Conservation (phyloP, 2,888 invertebrate genomes). For the Eilema griseolum region DNA sequence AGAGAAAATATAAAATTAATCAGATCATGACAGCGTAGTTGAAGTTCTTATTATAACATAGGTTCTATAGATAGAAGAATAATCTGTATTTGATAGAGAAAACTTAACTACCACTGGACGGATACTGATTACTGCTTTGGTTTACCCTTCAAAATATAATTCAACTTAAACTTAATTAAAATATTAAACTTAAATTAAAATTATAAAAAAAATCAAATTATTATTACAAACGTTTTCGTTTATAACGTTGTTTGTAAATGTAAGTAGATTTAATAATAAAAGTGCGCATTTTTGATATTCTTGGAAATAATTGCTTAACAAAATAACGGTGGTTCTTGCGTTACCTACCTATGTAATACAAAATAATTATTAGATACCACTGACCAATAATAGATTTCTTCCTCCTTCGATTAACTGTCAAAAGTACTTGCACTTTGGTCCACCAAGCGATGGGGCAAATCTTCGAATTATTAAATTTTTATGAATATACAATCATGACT, state of each 20-base stretch:
- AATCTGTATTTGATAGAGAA: conserved; percentile 48
- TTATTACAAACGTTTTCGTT: conserved; percentile 6
- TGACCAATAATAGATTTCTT: conserved; percentile 16
- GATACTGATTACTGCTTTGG: conserved; percentile 87
- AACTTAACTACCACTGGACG: conserved; percentile 85
- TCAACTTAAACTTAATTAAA: conserved; percentile 41
- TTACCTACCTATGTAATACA: conserved; percentile 49
- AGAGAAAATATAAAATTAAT: conserved; percentile 55
- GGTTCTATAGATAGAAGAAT: conserved; percentile 41
- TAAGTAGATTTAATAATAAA: background rate
- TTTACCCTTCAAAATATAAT: conserved; percentile 66
- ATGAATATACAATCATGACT: background rate
- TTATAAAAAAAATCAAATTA: conserved; percentile 21
- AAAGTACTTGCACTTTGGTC: background rate
- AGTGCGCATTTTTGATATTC: conserved; percentile 5
- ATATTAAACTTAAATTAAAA: conserved; percentile 36
- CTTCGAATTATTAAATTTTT: too few relatives aligned
- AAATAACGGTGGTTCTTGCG: conserved; percentile 62
- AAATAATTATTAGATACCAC: conserved; percentile 28
- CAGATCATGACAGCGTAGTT: conserved; percentile 60
- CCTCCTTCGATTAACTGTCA: background rate
- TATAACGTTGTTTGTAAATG: background rate
- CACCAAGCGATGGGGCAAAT: too few relatives aligned
- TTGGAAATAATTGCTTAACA: conserved; percentile 23
- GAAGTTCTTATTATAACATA: conserved; percentile 21